Evolutionary conservation across 2,797 vertebrate genomes (phyloP).

Genomic region (Mastacembelus armatus): DNA sequence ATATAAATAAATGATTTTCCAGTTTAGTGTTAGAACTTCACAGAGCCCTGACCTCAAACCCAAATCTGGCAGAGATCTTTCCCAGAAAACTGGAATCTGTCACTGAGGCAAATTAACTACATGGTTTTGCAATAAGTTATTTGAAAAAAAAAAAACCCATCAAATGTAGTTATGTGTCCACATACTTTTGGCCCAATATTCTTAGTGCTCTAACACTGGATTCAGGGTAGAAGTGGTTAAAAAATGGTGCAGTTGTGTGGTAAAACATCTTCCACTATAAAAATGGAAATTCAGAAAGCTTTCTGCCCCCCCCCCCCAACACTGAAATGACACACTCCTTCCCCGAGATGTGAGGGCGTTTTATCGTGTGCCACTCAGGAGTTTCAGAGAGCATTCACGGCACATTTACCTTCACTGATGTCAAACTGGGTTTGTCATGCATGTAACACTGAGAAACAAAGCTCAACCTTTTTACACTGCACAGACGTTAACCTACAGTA

Average conservation of each 20-base stretch:
- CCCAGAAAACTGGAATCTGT: no score
- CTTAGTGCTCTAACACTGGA: no score
- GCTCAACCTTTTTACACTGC: neutral
- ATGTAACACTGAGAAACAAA: constrained; percentile 5
- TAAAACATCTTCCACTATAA: constrained; percentile 11
- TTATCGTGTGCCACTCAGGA: constrained; percentile 27
- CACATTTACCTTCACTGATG: constrained; percentile 42
- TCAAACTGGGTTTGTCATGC: constrained; percentile 41
- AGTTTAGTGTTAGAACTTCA: no score
- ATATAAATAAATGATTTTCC: no score
- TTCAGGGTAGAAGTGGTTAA: no score
- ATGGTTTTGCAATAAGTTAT: no score
- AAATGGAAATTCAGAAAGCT: constrained; percentile 4
- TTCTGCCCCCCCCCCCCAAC: no score
- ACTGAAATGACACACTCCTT: constrained; percentile 22
- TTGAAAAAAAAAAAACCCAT: no score
- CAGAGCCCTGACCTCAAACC: no score
- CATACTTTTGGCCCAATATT: neutral
- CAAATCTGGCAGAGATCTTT: neutral
- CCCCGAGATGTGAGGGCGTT: constrained; percentile 16
- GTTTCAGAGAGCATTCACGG: constrained; percentile 29
- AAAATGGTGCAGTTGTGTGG: no score
- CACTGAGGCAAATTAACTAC: no score
- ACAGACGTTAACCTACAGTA: neutral
- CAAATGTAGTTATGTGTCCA: neutral